These are phyloP conservation scores for Hydropsyche tenuis DNA, from an alignment of 1,140 invertebrate species.

Conservation along the genomic window DNA sequence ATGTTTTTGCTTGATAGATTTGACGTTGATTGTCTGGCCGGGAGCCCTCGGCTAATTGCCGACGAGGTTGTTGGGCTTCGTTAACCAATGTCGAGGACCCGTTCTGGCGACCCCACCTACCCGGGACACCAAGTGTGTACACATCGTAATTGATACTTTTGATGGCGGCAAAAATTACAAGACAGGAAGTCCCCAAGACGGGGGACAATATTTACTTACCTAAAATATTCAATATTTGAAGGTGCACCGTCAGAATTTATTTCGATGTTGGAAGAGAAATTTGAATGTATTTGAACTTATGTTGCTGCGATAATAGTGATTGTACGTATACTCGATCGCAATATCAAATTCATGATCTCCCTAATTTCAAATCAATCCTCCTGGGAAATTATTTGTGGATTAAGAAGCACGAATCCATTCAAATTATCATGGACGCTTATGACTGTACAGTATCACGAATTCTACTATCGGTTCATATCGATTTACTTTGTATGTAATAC, in stretches of 20 bases:
- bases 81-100: constrained; percentile 43
- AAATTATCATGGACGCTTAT: background rate
- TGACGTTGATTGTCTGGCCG: constrained; percentile 35
- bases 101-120: background rate
- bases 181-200: constrained; percentile 3
- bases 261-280: background rate
- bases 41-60: constrained; percentile 41
- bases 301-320: background rate
- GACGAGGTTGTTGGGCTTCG: constrained; percentile 34
- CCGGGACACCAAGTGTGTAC: background rate
- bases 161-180: background rate
- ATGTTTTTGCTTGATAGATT: constrained; percentile 34
- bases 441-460: too few relatives aligned
- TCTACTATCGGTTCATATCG: too few relatives aligned
- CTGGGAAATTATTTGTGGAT: constrained; percentile 2
- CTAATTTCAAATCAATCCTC: constrained; percentile 15
- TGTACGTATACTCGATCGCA: background rate
- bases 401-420: constrained; percentile 10
- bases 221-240: too few relatives aligned
- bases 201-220: too few relatives aligned
- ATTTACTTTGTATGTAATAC: too few relatives aligned
- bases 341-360: constrained; percentile 12
- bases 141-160: constrained; percentile 37
- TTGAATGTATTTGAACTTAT: background rate
- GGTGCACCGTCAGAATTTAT: background rate